Evolutionary conservation across 2,113 vertebrate species (phyloP).

Genomic region (Brienomyrus brachyistius): DNA sequence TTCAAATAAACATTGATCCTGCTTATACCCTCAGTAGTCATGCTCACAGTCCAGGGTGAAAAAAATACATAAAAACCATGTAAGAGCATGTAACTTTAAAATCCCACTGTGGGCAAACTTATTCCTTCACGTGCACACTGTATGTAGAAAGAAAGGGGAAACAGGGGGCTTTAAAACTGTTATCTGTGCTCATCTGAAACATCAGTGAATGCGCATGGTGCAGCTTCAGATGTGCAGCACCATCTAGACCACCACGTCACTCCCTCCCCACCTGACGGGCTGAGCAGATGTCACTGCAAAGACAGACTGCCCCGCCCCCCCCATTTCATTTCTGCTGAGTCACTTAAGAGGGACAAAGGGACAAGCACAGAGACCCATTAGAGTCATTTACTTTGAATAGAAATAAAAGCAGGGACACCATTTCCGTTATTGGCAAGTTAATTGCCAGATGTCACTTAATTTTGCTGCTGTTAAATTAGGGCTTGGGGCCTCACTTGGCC

Average conservation of each 20-base stretch:
- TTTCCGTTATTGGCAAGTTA: constrained; percentile 30
- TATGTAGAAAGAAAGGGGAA: neutral
- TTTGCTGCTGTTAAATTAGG: constrained; percentile 37
- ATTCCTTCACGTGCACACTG: neutral
- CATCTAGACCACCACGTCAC: neutral
- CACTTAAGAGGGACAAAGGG: constrained; percentile 27
- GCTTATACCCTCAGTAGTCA: neutral
- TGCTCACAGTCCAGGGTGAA: neutral
- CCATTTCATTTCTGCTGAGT: constrained; percentile 32
- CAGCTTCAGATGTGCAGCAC: neutral
- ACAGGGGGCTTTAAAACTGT: neutral
- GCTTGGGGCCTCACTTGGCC: constrained; percentile 35
- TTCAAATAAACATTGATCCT: neutral
- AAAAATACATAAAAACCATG: neutral
- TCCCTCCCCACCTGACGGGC: neutral
- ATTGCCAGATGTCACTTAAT: constrained; percentile 35
- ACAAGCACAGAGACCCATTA: constrained; percentile 26
- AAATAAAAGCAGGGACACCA: constrained; percentile 20
- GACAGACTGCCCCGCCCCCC: neutral
- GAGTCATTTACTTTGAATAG: constrained; percentile 31
- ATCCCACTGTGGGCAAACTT: neutral
- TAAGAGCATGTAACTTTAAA: neutral
- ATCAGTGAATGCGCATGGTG: neutral
- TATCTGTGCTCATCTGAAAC: neutral
- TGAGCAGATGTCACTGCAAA: constrained; percentile 1